A percentile compares a stretch with the other conserved stretches of the same genome.
phyloP scores from a whole-genome alignment of 2,888 invertebrate genomes.

The Hydroisotoma schaefferi region DNA sequence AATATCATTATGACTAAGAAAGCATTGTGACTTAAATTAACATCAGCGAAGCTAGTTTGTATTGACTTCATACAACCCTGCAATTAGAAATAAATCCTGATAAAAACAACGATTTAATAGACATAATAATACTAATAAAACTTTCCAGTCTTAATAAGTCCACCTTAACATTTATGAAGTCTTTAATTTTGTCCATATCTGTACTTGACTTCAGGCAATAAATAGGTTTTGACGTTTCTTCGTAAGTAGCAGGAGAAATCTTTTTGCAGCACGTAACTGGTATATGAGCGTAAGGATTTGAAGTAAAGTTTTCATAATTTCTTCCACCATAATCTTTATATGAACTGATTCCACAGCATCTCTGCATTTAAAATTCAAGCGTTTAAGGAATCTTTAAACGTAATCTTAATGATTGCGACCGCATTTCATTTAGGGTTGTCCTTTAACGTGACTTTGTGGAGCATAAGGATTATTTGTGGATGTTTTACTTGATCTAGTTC shows the following conservation, averaged over 20 bases:
- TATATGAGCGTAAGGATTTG: not conserved
- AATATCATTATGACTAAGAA: constrained; percentile 1
- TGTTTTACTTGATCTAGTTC: not conserved
- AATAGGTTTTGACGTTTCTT: not conserved
- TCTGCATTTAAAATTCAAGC: not conserved
- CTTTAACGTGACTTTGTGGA: too few relatives aligned
- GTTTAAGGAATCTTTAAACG: not conserved
- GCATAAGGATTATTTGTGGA: not conserved
- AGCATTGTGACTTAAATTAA: too few relatives aligned
- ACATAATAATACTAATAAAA: too few relatives aligned
- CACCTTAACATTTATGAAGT: too few relatives aligned
- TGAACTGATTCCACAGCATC: constrained; percentile 4
- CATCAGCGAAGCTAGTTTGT: too few relatives aligned
- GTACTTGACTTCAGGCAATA: too few relatives aligned
- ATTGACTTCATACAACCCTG: not conserved
- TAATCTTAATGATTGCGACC: too few relatives aligned
- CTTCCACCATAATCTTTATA: not conserved
- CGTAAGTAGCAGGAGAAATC: not conserved
- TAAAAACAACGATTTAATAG: too few relatives aligned
- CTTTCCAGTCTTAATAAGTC: too few relatives aligned
- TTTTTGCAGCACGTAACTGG: not conserved
- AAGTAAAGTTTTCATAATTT: not conserved
- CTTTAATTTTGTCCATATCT: too few relatives aligned
- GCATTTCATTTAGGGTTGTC: too few relatives aligned
- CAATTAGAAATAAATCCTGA: too few relatives aligned